Percentiles rank a stretch among this genome's conserved stretches.
Evolutionary conservation across 1,140 invertebrate genomes (phyloP).

Genomic region (Sycophila sp.): DNA sequence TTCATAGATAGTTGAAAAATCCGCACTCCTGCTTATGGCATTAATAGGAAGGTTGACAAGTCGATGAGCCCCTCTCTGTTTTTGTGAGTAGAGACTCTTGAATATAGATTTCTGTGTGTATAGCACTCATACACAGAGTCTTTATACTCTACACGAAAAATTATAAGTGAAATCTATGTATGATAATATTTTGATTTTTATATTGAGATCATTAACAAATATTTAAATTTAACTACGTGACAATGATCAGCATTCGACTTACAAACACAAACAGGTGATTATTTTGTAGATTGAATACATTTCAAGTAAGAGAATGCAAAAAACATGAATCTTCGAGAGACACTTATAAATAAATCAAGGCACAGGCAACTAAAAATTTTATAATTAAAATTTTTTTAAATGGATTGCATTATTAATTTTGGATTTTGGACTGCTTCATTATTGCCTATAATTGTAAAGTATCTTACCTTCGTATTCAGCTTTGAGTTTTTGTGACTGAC

Average conservation of each 20-base stretch:
- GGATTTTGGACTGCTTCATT: slow-evolving; percentile 9
- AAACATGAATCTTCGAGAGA: slow-evolving; percentile 12
- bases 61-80: slow-evolving; percentile 25
- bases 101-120: slow-evolving; percentile 40
- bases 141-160: slow-evolving; percentile 45
- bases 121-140: slow-evolving; percentile 43
- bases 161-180: slow-evolving; percentile 42
- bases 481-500: slow-evolving; percentile 76
- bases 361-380: slow-evolving; percentile 14
- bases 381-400: slow-evolving; percentile 1
- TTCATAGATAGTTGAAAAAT: slow-evolving; percentile 37
- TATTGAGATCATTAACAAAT: slow-evolving; percentile 10
- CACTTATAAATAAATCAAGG: slow-evolving; percentile 16
- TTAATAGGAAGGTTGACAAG: slow-evolving; percentile 34
- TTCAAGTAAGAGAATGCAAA: slow-evolving; percentile 12
- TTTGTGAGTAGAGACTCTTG: slow-evolving; percentile 42
- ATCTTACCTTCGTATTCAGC: slow-evolving; percentile 77
- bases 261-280: slow-evolving; percentile 1
- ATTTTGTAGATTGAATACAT: neutral
- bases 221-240: neutral
- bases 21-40: slow-evolving; percentile 33
- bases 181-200: slow-evolving; percentile 22
- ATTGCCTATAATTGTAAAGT: neutral
- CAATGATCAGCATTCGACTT: slow-evolving; percentile 21
- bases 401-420: slow-evolving; percentile 6